Evolutionary conservation across 2,797 vertebrate species (phyloP), one percentile per base, ranked within the genome.

Genomic region (Muscicapa striata): DNA sequence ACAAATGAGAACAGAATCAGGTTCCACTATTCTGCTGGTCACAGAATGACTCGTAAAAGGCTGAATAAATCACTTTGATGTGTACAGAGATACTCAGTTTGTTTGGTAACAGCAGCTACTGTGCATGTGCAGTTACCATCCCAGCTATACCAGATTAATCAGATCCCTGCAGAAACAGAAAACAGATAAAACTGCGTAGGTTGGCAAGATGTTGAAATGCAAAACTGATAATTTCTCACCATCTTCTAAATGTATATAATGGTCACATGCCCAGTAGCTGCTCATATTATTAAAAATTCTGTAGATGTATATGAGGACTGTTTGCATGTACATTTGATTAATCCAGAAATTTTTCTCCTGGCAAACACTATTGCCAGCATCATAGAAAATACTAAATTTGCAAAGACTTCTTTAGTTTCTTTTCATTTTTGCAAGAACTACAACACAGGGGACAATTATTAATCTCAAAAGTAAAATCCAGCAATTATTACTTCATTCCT

Each of bases 101-200:
- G 63, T 89, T 96, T 92, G 91, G 73, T 90, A 95, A 94, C 68
- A 94, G 83, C 54, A 81, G 89, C 36, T 77, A 74, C 45, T 46
- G 68, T 74, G 82, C 79, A 81, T 81, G 64, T 91, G 80, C 94
- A 93, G 61, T 94, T 91, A 90, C 38, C 52, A 66, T 64, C 91
- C 79, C 48, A 22, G 64, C 81, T 91, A n/a, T 29, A 87, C 32
- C 51, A 90, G 40, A 94, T 81, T 94, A 93, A 95, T 75, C 73
- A 80, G 69, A 84, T 78, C 55, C 52, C 36, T 66, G 45, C 69
- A 92, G 45, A 45, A 83, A 51, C 32, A 58, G n/a, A 92, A 87
- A 84, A 87, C 27, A 92, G 45, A 96, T 34, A 87, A 80, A 93
- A 85, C 82, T 64, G n/a, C 0, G 13, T 77, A 93, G 93, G 95